A percentile compares a stretch with the other conserved stretches of the same genome.
These are phyloP conservation scores for Caenorhabditis sp. DNA, from an alignment of 2,888 invertebrate genomes.

Conservation along the genomic window DNA sequence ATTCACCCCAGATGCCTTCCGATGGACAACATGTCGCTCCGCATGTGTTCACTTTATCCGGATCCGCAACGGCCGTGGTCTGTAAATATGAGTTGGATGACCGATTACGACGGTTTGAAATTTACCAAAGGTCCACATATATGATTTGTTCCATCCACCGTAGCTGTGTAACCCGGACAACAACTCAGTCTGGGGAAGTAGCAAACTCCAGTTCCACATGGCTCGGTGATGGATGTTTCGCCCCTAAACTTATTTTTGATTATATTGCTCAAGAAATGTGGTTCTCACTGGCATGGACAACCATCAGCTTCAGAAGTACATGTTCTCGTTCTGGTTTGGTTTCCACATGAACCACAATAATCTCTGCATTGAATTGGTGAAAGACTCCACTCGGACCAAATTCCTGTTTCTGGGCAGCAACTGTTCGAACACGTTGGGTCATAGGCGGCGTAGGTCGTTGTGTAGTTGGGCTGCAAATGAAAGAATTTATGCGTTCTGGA, in stretches of 20 bases:
- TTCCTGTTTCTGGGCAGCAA: slow-evolving; percentile 34
- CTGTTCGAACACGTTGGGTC: slow-evolving; percentile 11
- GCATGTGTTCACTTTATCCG: slow-evolving; percentile 27
- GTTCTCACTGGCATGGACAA: slow-evolving; percentile 58
- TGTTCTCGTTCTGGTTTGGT: slow-evolving; percentile 53
- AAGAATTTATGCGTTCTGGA: too few relatives aligned
- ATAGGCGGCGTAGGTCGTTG: slow-evolving; percentile 10
- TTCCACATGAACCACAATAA: slow-evolving; percentile 65
- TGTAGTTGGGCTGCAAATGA: slow-evolving; percentile 26
- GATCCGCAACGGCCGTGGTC: neutral
- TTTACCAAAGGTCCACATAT: slow-evolving; percentile 23
- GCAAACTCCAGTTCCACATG: slow-evolving; percentile 49
- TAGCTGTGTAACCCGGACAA: slow-evolving; percentile 37
- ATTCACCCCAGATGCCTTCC: slow-evolving; percentile 59
- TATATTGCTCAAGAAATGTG: neutral
- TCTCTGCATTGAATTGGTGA: slow-evolving; percentile 56
- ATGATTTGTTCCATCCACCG: slow-evolving; percentile 7
- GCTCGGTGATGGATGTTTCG: neutral
- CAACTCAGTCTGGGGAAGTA: slow-evolving; percentile 58
- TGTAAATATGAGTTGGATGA: too few relatives aligned
- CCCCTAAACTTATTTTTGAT: neutral
- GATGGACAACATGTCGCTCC: slow-evolving; percentile 42
- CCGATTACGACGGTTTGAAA: neutral
- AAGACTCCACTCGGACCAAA: slow-evolving; percentile 54
- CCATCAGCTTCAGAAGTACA: slow-evolving; percentile 57